Evolutionary conservation across 2,113 vertebrate genomes (phyloP), one percentile per base, ranked within the genome.

Genomic region (Pseudorhombus dupliciocellatus): DNA sequence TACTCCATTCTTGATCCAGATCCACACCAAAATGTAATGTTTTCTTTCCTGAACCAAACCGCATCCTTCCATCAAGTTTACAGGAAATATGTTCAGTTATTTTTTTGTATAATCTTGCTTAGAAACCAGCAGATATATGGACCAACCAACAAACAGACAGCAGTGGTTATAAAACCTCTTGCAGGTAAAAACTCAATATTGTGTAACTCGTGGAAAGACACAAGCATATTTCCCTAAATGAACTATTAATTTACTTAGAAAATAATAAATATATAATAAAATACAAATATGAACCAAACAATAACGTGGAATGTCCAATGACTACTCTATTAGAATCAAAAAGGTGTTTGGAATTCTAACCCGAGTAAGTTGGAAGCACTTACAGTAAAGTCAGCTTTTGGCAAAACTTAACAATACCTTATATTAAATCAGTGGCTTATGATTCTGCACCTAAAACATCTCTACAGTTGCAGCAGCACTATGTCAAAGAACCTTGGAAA

Each of bases 361-460:
- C 60, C 80, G 66, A 78, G 73, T 80, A 28, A 5, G 7, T 18
- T 46, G 26, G 79, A 77, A 64, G 14, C 21, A n/a, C 5, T 4
- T 18, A 20, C 5, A 18, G 15, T 18, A 46, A 15, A 20, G 42
- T 46, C 42, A 18, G 42, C 42, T 46, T 15, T 46, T 46, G 42
- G 42, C 42, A 50, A 75, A 70, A 68, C 63, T 52, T 24, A n/a
- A 28, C 37, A 77, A 55, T 22, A 46, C 16, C 42, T 18, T 68
- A 83, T 54, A 16, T 53, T 28, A 25, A 22, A 57, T 57, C 54
- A 77, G 9, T 44, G 64, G 59, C n/a, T 71, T 61, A 48, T 68
- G 52, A 79, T 25, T 44, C 46, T 56, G 68, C 16, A 40, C 42
- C 6, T 68, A n/a, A 57, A 71, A 46, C 46, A 63, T 34, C 28